Evolutionary conservation across 2,113 vertebrate genomes (phyloP).

Genomic region (Alexandromys fortis): DNA sequence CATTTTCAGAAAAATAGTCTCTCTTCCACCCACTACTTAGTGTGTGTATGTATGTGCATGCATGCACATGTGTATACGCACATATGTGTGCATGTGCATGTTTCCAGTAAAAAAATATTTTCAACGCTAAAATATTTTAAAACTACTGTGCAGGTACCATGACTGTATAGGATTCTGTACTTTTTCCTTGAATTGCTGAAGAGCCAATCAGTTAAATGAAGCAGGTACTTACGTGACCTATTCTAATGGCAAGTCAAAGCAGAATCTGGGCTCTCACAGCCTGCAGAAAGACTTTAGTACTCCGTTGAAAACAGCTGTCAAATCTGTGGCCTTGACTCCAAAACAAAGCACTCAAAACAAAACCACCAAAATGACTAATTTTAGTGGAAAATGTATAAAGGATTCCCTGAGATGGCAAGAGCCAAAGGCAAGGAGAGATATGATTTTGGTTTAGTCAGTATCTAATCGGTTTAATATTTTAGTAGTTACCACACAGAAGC

Average conservation of each 20-base stretch:
- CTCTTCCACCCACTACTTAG: neutral
- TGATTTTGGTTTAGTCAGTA: neutral
- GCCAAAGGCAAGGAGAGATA: neutral
- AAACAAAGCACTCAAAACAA: neutral
- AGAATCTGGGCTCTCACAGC: neutral
- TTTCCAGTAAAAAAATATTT: neutral
- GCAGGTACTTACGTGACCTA: neutral
- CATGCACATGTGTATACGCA: too few species aligned
- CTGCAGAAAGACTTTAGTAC: neutral
- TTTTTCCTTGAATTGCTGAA: neutral
- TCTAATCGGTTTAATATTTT: neutral
- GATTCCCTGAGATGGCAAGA: neutral
- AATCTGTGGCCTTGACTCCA: neutral
- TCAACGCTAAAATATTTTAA: neutral
- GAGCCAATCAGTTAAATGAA: neutral
- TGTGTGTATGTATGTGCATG: too few species aligned
- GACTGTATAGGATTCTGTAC: neutral
- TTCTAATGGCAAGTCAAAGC: neutral
- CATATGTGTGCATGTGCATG: too few species aligned
- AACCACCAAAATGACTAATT: neutral
- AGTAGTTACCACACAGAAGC: neutral
- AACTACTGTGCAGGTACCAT: neutral
- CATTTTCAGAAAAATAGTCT: neutral
- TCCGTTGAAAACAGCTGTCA: neutral
- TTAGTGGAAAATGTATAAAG: neutral